Conservation (phyloP, 2,888 invertebrate genomes). For the Parnassius mnemosyne region DNA sequence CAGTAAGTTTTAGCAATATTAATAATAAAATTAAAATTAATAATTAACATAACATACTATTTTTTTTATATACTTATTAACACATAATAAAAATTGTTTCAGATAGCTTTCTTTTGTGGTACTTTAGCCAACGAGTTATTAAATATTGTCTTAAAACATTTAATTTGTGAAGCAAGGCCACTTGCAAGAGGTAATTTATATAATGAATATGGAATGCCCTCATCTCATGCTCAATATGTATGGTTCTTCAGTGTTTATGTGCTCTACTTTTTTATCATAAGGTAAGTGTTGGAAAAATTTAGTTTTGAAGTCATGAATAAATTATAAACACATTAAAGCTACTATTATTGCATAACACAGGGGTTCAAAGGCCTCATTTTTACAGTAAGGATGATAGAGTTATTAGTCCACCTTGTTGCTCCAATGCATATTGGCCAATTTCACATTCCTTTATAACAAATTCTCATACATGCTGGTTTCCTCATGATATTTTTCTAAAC, state of each 20-base stretch:
- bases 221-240: conserved; percentile 94
- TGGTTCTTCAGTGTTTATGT: conserved; percentile 95
- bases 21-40: too few species aligned
- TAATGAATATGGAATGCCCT: conserved; percentile 94
- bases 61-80: conserved; percentile 1
- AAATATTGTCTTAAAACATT: conserved; percentile 90
- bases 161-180: conserved; percentile 90
- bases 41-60: conserved; percentile 1
- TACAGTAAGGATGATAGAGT: too few species aligned
- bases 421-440: too few species aligned
- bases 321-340: too few species aligned
- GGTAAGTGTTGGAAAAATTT: conserved; percentile 75
- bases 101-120: conserved; percentile 93
- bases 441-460: too few species aligned
- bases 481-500: too few species aligned
- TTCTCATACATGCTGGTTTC: too few species aligned
- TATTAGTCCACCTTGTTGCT: too few species aligned
- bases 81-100: conserved; percentile 46
- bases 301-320: too few species aligned
- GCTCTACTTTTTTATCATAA: conserved; percentile 90
- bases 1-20: conserved; percentile 81
- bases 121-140: conserved; percentile 87
- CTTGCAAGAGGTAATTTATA: conserved; percentile 83
- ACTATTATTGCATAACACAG: too few species aligned
- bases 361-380: too few species aligned